These are phyloP conservation scores for Macrobrachium nipponense DNA, from an alignment of 1,140 invertebrate genomes.

Conservation along the genomic window DNA sequence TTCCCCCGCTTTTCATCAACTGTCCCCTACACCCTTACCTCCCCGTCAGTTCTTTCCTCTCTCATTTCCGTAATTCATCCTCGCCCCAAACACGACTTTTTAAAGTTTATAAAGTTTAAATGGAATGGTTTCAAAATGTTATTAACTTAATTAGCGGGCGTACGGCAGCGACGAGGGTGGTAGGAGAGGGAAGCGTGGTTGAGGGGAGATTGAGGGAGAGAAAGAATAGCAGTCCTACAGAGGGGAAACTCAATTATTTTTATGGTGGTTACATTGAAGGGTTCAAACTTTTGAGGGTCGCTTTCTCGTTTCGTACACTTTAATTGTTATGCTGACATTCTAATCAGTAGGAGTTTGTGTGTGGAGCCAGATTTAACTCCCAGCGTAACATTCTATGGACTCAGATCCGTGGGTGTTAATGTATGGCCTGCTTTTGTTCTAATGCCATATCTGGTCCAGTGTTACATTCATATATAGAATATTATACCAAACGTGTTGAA, in stretches of 20 bases:
- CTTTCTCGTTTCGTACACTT: neutral
- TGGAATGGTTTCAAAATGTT: conserved; percentile 60
- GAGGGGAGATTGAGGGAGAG: neutral
- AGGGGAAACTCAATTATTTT: conserved; percentile 42
- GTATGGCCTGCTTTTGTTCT: too few relatives aligned
- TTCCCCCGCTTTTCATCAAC: neutral
- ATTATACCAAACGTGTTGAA: too few relatives aligned
- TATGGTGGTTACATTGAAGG: conserved; percentile 32
- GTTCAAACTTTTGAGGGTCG: neutral
- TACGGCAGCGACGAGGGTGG: conserved; percentile 1
- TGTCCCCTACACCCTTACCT: neutral
- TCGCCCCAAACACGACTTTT: conserved; percentile 8
- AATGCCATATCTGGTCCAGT: too few relatives aligned
- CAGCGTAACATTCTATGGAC: too few relatives aligned
- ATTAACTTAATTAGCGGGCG: conserved; percentile 51
- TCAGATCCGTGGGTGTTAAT: too few relatives aligned
- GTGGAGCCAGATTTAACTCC: too few relatives aligned
- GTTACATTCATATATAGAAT: too few relatives aligned
- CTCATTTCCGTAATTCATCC: neutral
- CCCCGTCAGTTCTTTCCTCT: conserved; percentile 3
- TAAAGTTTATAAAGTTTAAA: conserved; percentile 60
- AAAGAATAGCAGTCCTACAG: neutral
- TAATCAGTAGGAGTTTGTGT: conserved; percentile 11
- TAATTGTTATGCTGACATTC: conserved; percentile 50
- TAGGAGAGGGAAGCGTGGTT: neutral